These are phyloP conservation scores for Ophion slaviceki DNA, from an alignment of 2,888 invertebrate genomes.

Conservation along the genomic window DNA sequence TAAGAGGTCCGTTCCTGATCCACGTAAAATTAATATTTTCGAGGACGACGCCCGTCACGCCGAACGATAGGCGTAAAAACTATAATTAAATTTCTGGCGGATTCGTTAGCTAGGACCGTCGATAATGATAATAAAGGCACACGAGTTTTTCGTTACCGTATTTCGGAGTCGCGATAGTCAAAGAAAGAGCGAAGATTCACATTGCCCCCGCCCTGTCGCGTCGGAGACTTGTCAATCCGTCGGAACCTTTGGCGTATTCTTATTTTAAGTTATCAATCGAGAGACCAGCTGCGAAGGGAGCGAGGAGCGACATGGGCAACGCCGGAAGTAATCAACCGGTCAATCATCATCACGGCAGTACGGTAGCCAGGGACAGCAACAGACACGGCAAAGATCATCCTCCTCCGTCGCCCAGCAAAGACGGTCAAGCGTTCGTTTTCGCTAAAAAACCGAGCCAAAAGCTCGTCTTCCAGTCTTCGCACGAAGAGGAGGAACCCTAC, in stretches of 20 bases:
- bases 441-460: slow-evolving; percentile 91
- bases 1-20: too few species aligned
- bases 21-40: too few species aligned
- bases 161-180: too few species aligned
- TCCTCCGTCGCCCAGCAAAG: slow-evolving; percentile 87
- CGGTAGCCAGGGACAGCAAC: slow-evolving; percentile 87
- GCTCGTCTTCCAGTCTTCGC: slow-evolving; percentile 88
- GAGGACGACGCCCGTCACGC: too few species aligned
- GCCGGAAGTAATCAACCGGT: slow-evolving; percentile 89
- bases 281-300: not conserved
- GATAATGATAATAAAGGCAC: too few species aligned
- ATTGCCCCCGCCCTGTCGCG: too few species aligned
- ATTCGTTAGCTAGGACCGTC: too few species aligned
- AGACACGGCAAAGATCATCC: slow-evolving; percentile 82
- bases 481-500: slow-evolving; percentile 92
- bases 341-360: slow-evolving; percentile 75
- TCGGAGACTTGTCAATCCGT: too few species aligned
- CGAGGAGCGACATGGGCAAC: slow-evolving; percentile 88
- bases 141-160: too few species aligned
- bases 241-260: not conserved
- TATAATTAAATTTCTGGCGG: too few species aligned
- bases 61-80: too few species aligned
- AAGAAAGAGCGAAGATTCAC: too few species aligned
- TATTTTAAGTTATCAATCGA: slow-evolving; percentile 13
- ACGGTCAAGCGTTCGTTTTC: slow-evolving; percentile 92